Evolutionary conservation across 2,113 vertebrate species (phyloP).

Genomic region (Ameiurus melas): DNA sequence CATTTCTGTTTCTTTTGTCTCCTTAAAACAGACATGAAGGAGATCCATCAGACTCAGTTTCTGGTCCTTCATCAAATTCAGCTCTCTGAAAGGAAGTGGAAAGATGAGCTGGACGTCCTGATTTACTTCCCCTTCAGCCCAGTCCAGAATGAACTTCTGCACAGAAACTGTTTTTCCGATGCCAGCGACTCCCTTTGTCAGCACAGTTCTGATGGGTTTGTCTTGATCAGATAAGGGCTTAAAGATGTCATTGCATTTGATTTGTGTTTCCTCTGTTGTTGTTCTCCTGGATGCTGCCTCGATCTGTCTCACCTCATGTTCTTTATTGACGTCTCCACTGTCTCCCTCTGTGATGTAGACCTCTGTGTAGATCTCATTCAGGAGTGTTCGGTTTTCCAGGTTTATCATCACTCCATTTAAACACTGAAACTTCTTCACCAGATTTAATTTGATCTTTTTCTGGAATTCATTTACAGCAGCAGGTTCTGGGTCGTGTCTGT

Average conservation of each 20-base stretch:
- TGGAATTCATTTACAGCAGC: background rate
- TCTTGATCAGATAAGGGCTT: too few relatives aligned
- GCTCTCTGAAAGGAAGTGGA: too few relatives aligned
- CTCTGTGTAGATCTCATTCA: conserved; percentile 53
- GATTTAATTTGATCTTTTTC: background rate
- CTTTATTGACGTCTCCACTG: conserved; percentile 14
- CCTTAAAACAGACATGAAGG: too few relatives aligned
- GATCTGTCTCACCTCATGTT: conserved; percentile 48
- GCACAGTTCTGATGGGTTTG: background rate
- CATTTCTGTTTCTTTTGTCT: too few relatives aligned
- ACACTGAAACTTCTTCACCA: background rate
- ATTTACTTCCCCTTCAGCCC: too few relatives aligned
- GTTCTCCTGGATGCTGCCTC: background rate
- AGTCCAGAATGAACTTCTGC: background rate
- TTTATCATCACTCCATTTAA: background rate
- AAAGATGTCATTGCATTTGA: background rate
- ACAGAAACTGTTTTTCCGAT: background rate
- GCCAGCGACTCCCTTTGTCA: background rate
- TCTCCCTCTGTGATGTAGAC: conserved; percentile 54
- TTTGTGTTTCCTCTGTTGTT: background rate
- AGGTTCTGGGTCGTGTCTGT: background rate
- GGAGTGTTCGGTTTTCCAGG: background rate
- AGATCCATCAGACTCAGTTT: too few relatives aligned
- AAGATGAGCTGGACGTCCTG: too few relatives aligned
- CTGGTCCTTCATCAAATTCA: too few relatives aligned